Percentiles rank a stretch among this genome's conserved stretches.
Evolutionary conservation across 2,888 invertebrate species (phyloP).

Genomic region (Ypsolopha scabrella): DNA sequence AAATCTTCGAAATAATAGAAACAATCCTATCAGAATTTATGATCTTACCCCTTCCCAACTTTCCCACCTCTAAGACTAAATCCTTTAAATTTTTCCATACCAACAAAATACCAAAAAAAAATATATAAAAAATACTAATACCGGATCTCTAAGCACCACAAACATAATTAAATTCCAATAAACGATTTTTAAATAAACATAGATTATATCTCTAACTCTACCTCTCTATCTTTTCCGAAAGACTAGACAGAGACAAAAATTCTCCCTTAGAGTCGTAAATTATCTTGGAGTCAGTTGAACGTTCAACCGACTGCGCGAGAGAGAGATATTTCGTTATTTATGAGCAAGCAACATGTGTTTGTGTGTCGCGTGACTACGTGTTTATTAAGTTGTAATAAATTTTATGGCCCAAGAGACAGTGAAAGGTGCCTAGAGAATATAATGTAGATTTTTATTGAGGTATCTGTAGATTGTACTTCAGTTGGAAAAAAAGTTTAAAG

Average conservation of each 20-base stretch:
- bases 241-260: slow-evolving; percentile 26
- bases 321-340: slow-evolving; percentile 16
- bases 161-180: slow-evolving; percentile 59
- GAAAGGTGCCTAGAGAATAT: slow-evolving; percentile 25
- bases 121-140: background rate
- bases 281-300: slow-evolving; percentile 36
- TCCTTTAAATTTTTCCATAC: background rate
- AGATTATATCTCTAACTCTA: slow-evolving; percentile 4
- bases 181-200: slow-evolving; percentile 52
- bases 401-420: slow-evolving; percentile 39
- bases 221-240: slow-evolving; percentile 20
- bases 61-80: slow-evolving; percentile 20
- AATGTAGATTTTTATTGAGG: background rate
- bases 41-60: slow-evolving; percentile 9
- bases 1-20: slow-evolving; percentile 13
- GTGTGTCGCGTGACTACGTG: slow-evolving; percentile 50
- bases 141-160: slow-evolving; percentile 14
- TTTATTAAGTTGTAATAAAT: slow-evolving; percentile 66
- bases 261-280: slow-evolving; percentile 56
- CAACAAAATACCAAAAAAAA: background rate
- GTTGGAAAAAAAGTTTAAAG: no score
- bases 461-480: background rate
- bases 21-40: slow-evolving; percentile 13
- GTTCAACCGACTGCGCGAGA: slow-evolving; percentile 6
- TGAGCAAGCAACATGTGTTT: slow-evolving; percentile 48